These are phyloP conservation scores for Elephas maximus DNA, from an alignment of 2,113 vertebrate species.

Conservation along the genomic window DNA sequence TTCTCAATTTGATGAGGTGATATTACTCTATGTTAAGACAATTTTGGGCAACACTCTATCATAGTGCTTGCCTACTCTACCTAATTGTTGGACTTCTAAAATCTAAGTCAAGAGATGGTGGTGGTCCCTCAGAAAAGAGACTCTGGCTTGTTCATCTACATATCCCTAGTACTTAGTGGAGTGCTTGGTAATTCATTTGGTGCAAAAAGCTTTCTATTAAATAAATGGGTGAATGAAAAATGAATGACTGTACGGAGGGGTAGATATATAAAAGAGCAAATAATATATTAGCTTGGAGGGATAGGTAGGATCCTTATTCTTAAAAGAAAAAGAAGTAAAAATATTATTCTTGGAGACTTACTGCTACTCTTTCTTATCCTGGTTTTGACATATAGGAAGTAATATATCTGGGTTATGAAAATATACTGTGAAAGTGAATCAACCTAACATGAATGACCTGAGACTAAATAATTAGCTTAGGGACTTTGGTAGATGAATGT, in stretches of 20 bases:
- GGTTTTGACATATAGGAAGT: constrained; percentile 51
- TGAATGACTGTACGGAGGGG: not conserved
- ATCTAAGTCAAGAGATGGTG: not conserved
- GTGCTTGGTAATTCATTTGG: not conserved
- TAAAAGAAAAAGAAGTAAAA: not conserved
- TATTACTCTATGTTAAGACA: not conserved
- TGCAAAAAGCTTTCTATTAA: not conserved
- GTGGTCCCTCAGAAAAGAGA: not conserved
- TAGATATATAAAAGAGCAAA: not conserved
- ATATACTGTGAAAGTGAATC: not conserved
- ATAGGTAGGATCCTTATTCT: not conserved
- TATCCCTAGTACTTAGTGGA: not conserved
- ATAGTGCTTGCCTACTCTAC: not conserved
- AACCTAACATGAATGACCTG: constrained; percentile 48
- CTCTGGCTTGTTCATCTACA: not conserved
- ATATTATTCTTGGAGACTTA: constrained; percentile 19
- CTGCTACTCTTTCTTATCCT: not conserved
- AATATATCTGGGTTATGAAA: constrained; percentile 45
- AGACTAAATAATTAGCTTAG: constrained; percentile 68
- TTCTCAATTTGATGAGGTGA: not conserved
- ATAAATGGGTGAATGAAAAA: not conserved
- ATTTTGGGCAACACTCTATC: not conserved
- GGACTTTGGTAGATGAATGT: constrained; percentile 44
- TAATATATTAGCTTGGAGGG: not conserved
- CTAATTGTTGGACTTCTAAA: not conserved